Evolutionary conservation across 2,113 vertebrate species (phyloP).

Genomic region (Oncorhynchus nerka): DNA sequence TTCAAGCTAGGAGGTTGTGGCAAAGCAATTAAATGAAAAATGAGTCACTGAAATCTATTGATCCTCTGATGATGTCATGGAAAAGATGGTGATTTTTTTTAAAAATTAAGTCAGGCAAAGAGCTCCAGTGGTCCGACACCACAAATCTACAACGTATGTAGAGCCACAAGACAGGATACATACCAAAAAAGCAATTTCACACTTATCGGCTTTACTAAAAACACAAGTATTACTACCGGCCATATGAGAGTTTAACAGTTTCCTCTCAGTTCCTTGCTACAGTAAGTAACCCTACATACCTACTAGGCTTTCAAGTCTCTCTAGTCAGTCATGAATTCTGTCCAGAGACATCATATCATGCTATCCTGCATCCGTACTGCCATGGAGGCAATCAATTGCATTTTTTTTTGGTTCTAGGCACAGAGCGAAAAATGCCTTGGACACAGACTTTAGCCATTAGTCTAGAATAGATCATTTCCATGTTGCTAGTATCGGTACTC

Average conservation of each 20-base stretch:
- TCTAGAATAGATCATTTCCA: conserved; percentile 59
- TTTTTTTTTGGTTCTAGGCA: conserved; percentile 55
- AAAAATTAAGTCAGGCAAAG: conserved; percentile 63
- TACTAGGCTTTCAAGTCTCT: conserved; percentile 14
- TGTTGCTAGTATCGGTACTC: conserved; percentile 29
- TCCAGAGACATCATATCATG: conserved; percentile 28
- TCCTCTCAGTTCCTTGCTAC: conserved; percentile 20
- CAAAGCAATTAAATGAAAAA: conserved; percentile 53
- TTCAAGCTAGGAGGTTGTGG: conserved; percentile 36
- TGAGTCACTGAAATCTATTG: conserved; percentile 59
- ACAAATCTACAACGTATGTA: conserved; percentile 75
- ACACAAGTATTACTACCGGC: conserved; percentile 63
- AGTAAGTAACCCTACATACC: background rate
- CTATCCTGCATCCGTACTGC: conserved; percentile 58
- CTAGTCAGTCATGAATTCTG: conserved; percentile 30
- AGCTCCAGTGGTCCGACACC: conserved; percentile 76
- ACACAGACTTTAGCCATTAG: conserved; percentile 60
- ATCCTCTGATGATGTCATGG: conserved; percentile 49
- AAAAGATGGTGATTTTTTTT: conserved; percentile 62
- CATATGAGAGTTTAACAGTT: conserved; percentile 50
- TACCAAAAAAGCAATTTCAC: conserved; percentile 49
- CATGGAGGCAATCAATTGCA: conserved; percentile 71
- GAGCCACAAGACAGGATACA: conserved; percentile 65
- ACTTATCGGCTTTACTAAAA: conserved; percentile 74
- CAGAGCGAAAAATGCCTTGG: conserved; percentile 69